These are phyloP conservation scores for Caenorhabditis sp. DNA, from an alignment of 2,888 invertebrate species.

Conservation along the genomic window DNA sequence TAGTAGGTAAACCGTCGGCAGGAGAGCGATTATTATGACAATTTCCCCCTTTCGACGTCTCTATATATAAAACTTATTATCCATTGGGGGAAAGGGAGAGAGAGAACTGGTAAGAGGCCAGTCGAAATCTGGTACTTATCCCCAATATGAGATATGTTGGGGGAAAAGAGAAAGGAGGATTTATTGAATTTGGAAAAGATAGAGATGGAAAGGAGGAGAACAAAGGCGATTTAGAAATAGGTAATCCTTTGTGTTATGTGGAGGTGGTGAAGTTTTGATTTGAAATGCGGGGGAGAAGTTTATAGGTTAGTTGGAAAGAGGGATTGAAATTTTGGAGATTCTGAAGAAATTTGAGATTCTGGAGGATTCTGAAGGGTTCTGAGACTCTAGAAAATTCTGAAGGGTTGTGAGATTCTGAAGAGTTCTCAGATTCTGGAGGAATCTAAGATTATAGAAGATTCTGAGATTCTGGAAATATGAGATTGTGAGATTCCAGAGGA, in stretches of 20 bases:
- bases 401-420: no score
- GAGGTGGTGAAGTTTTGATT: constrained; percentile 5
- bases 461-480: no score
- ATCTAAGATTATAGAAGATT: no score
- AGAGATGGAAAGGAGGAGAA: neutral
- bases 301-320: neutral
- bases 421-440: no score
- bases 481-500: no score
- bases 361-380: no score
- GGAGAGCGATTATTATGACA: constrained; percentile 43
- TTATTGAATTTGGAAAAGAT: constrained; percentile 14
- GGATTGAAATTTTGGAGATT: neutral
- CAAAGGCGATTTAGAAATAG: constrained; percentile 49
- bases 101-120: constrained; percentile 45
- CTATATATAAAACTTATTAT: constrained; percentile 57
- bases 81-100: neutral
- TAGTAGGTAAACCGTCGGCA: constrained; percentile 14
- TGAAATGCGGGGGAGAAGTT: neutral
- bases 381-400: no score
- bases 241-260: constrained; percentile 3
- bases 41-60: constrained; percentile 30
- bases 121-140: constrained; percentile 59
- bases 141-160: constrained; percentile 37
- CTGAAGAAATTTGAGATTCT: no score
- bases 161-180: constrained; percentile 3